Percentiles rank a stretch among this genome's conserved stretches.
phyloP scores from a whole-genome alignment of 1,140 invertebrate species.

The Stegodyphus mimosarum region DNA sequence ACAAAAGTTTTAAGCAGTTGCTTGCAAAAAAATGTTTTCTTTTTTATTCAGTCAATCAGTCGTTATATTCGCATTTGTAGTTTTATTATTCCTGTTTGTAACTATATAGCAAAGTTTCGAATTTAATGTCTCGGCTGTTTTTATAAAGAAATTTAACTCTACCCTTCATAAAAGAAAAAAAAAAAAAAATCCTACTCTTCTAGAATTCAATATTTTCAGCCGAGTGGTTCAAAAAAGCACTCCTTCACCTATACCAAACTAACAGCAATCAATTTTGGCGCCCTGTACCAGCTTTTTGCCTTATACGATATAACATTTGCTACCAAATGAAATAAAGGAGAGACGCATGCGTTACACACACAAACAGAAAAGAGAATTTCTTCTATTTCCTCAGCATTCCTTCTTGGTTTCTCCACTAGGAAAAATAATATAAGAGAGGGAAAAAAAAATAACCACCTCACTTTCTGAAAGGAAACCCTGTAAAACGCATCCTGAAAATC shows the following conservation, averaged over 20 bases:
- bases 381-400: constrained; percentile 44
- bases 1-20: too few species aligned
- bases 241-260: background rate
- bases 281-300: background rate
- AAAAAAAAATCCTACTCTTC: too few species aligned
- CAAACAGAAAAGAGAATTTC: constrained; percentile 6
- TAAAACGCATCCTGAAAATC: constrained; percentile 58
- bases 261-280: constrained; percentile 15
- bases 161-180: too few species aligned
- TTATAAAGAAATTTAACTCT: too few species aligned
- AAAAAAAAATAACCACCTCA: constrained; percentile 8
- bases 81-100: too few species aligned
- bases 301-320: constrained; percentile 24
- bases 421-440: constrained; percentile 13
- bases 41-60: too few species aligned
- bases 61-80: too few species aligned
- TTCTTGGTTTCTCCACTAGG: constrained; percentile 41
- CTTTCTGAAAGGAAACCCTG: constrained; percentile 52
- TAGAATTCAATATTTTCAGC: too few species aligned
- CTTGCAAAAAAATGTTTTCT: too few species aligned
- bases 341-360: constrained; percentile 11
- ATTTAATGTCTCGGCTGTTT: too few species aligned
- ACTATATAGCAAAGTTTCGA: too few species aligned
- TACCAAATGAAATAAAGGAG: constrained; percentile 50
- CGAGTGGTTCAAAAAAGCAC: background rate